Percentiles rank a stretch among this genome's conserved stretches.
phyloP scores from a whole-genome alignment of 2,888 invertebrate genomes.

The Rhodophaea formosa region DNA sequence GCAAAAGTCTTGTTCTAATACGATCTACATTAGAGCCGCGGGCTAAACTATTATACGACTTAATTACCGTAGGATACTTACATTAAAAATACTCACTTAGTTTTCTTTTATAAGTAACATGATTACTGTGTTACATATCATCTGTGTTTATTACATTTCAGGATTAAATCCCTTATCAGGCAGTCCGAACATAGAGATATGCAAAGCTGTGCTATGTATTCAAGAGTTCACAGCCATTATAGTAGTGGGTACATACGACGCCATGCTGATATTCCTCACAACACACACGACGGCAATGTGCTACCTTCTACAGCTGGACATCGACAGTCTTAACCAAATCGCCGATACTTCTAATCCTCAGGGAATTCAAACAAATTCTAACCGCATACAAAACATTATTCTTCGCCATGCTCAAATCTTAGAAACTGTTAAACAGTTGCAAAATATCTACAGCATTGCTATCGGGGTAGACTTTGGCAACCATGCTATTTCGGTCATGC shows the following conservation, averaged over 20 bases:
- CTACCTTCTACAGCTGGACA: conserved; percentile 37
- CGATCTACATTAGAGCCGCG: no score
- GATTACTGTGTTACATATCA: no score
- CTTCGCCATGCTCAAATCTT: conserved; percentile 36
- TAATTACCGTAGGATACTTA: no score
- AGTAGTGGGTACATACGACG: conserved; percentile 36
- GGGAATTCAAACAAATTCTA: conserved; percentile 15
- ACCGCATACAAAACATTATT: conserved; percentile 33
- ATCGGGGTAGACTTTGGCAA: conserved; percentile 39
- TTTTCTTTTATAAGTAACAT: no score
- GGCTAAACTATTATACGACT: no score
- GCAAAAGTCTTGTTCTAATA: no score
- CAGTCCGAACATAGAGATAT: conserved; percentile 36
- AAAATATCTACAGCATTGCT: conserved; percentile 35
- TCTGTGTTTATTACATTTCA: conserved; percentile 13
- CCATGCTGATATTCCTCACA: conserved; percentile 38
- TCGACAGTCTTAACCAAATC: conserved; percentile 27
- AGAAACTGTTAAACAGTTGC: conserved; percentile 35
- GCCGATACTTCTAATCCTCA: neutral
- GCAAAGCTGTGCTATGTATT: conserved; percentile 34
- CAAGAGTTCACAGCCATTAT: conserved; percentile 38
- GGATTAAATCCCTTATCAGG: conserved; percentile 19
- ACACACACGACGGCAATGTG: conserved; percentile 41
- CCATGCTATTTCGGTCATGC: conserved; percentile 36
- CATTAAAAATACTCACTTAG: no score